phyloP scores from a whole-genome alignment of 2,888 invertebrate species.

The Sphaerophoria rueppellii region DNA sequence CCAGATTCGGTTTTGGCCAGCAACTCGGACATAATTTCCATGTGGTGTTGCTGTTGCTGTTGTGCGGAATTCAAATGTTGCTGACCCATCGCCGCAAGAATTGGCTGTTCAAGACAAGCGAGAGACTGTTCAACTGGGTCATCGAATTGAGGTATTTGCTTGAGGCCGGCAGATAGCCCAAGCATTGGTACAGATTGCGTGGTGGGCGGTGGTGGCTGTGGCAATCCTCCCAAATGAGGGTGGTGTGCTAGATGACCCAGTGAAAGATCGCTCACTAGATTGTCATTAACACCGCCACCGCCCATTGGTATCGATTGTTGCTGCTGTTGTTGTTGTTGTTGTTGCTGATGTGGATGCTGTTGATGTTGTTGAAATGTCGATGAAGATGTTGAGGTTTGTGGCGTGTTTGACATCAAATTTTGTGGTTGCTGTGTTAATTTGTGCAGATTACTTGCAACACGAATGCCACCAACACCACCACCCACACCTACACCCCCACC shows the following conservation, averaged over 20 bases:
- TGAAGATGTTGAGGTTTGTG: slow-evolving; percentile 66
- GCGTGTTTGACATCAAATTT: slow-evolving; percentile 73
- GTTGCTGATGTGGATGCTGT: slow-evolving; percentile 47
- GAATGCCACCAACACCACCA: slow-evolving; percentile 78
- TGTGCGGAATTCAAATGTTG: slow-evolving; percentile 83
- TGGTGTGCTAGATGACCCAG: slow-evolving; percentile 60
- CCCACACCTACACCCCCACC: slow-evolving; percentile 78
- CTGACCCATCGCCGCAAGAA: slow-evolving; percentile 81
- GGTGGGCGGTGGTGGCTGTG: slow-evolving; percentile 63
- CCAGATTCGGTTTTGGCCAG: slow-evolving; percentile 78
- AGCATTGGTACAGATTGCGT: slow-evolving; percentile 68
- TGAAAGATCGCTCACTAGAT: slow-evolving; percentile 68
- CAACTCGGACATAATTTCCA: slow-evolving; percentile 81
- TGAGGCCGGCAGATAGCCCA: slow-evolving; percentile 78
- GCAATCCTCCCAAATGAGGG: slow-evolving; percentile 77
- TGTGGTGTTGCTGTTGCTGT: slow-evolving; percentile 82
- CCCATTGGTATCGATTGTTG: slow-evolving; percentile 61
- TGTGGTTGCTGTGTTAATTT: slow-evolving; percentile 76
- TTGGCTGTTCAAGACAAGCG: slow-evolving; percentile 87
- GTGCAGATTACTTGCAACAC: slow-evolving; percentile 81
- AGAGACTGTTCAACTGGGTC: slow-evolving; percentile 89
- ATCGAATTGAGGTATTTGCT: slow-evolving; percentile 83
- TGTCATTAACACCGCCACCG: slow-evolving; percentile 56
- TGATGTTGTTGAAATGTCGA: slow-evolving; percentile 73
- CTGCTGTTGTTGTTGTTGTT: slow-evolving; percentile 51